These are phyloP conservation scores for Thera obeliscata DNA, from an alignment of 2,888 invertebrate genomes.

Conservation along the genomic window DNA sequence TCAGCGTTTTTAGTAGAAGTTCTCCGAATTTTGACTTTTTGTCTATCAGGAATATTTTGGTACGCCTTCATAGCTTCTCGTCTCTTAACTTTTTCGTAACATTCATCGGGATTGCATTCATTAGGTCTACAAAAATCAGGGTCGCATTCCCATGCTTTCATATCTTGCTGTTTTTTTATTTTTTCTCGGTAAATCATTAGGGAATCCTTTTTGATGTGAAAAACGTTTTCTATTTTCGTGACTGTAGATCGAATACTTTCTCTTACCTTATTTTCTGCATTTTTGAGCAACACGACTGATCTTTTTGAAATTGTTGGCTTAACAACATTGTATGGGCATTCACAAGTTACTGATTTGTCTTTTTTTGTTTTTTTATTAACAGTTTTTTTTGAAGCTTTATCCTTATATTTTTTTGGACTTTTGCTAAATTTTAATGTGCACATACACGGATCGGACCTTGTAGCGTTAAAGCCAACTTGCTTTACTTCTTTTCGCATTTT, in stretches of 20 bases:
- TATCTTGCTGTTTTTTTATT: slow-evolving; percentile 43
- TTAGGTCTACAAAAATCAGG: slow-evolving; percentile 37
- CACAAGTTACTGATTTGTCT: slow-evolving; percentile 33
- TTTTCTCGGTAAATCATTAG: slow-evolving; percentile 52
- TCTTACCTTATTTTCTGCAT: slow-evolving; percentile 37
- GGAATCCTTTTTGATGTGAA: slow-evolving; percentile 57
- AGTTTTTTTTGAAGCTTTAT: slow-evolving; percentile 21
- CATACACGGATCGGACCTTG: slow-evolving; percentile 55
- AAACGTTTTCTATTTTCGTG: slow-evolving; percentile 37
- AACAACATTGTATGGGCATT: slow-evolving; percentile 30
- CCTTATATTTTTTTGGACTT: slow-evolving; percentile 21
- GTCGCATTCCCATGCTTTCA: slow-evolving; percentile 42
- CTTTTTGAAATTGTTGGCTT: slow-evolving; percentile 26
- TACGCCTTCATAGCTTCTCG: slow-evolving; percentile 16
- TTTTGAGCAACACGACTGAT: slow-evolving; percentile 41
- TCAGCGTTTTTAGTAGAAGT: slow-evolving; percentile 20
- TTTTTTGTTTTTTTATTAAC: slow-evolving; percentile 23
- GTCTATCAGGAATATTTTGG: background rate
- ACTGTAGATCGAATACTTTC: slow-evolving; percentile 38
- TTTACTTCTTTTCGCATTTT: slow-evolving; percentile 7
- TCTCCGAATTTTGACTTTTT: background rate
- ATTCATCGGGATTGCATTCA: slow-evolving; percentile 33
- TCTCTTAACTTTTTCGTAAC: slow-evolving; percentile 34
- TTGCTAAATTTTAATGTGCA: slow-evolving; percentile 47
- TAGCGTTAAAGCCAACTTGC: slow-evolving; percentile 37